These are phyloP conservation scores for Pomacea maculata DNA, from an alignment of 1,140 invertebrate genomes.

Conservation along the genomic window DNA sequence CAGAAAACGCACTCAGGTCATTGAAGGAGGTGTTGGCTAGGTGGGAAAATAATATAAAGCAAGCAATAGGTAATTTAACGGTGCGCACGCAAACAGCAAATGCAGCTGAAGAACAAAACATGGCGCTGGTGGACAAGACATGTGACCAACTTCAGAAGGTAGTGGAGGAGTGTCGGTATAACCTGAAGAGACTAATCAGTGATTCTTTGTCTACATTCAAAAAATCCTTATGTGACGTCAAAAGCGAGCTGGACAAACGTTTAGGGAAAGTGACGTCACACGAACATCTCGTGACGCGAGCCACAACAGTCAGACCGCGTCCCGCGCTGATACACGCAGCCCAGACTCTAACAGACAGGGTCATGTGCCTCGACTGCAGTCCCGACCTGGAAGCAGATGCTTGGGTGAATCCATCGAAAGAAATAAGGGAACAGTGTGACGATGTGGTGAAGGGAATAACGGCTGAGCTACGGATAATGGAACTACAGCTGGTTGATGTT, in stretches of 20 bases:
- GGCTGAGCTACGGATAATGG: no score
- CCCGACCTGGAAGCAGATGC: no score
- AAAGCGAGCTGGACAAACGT: not conserved
- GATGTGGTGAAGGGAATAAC: no score
- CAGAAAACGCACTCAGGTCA: not conserved
- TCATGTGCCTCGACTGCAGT: rapidly evolving
- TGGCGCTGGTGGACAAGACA: not conserved
- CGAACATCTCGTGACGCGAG: not conserved
- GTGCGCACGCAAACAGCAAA: not conserved
- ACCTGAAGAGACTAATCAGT: not conserved
- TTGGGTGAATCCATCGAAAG: no score
- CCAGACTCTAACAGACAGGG: no score
- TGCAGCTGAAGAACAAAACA: not conserved
- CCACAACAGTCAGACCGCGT: no score
- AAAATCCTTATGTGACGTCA: not conserved
- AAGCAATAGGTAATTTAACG: not conserved
- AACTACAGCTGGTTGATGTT: no score
- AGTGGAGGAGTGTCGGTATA: not conserved
- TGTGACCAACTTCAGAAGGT: not conserved
- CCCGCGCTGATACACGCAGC: no score
- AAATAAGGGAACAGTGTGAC: no score
- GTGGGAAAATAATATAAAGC: not conserved
- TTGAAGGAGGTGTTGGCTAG: not conserved
- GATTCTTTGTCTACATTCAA: not conserved
- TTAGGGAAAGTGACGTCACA: not conserved